Conservation (phyloP, 2,888 invertebrate genomes). For the Plutella xylostella region DNA sequence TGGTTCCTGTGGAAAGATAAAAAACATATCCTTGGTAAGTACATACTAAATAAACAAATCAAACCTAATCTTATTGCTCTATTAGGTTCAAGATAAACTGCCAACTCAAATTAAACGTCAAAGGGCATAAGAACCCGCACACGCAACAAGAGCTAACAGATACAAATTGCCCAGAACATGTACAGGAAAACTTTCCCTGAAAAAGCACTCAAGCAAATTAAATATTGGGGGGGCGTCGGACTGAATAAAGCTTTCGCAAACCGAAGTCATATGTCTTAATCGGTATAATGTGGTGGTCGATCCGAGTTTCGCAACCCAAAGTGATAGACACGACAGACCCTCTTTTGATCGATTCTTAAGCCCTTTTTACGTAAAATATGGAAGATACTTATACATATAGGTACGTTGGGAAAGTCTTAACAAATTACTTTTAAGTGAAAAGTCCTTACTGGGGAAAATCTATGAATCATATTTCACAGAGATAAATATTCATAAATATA, state of each 20-base stretch:
- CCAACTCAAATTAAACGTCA: constrained; percentile 29
- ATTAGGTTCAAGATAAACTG: constrained; percentile 13
- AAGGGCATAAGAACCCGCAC: too few species aligned
- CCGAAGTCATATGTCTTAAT: constrained; percentile 62
- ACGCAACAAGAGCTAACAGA: constrained; percentile 52
- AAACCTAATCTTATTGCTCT: too few species aligned
- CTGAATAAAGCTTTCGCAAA: constrained; percentile 43
- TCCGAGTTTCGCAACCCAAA: constrained; percentile 45
- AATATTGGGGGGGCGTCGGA: constrained; percentile 55
- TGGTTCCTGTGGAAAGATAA: constrained; percentile 45
- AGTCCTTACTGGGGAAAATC: too few species aligned
- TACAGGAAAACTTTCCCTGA: constrained; percentile 52
- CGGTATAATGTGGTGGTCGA: constrained; percentile 60
- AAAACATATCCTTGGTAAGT: neutral
- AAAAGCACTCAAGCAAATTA: constrained; percentile 67
- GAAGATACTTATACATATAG: too few species aligned
- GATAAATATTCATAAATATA: constrained; percentile 19
- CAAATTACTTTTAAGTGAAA: constrained; percentile 16
- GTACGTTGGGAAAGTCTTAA: too few species aligned
- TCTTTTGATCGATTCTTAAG: too few species aligned
- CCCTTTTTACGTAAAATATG: too few species aligned
- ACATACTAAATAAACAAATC: neutral
- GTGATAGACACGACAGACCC: constrained; percentile 43
- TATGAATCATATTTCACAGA: constrained; percentile 1
- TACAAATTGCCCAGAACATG: constrained; percentile 59